Base-by-base conservation (phyloP, 2,113 vertebrate genomes). In the Paratilapia polleni region DNA sequence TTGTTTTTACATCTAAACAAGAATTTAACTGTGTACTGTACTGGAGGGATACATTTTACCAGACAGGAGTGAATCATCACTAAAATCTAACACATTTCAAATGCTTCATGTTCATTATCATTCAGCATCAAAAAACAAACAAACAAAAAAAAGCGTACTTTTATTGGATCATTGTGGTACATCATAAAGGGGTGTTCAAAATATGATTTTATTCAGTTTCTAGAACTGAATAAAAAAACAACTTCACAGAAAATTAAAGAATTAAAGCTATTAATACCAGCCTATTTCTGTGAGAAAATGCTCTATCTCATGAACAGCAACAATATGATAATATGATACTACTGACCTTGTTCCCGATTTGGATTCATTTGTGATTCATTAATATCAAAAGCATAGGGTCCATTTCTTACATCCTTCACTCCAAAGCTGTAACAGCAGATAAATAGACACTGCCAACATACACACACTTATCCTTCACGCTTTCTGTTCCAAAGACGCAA, bases 321-420 rank as follows among this genome's bases (percentile, higher is more conserved):
- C 26, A 73, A 52, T 47, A 73, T 70, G 66, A 70, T 70, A 28
- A 49, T 70, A 49, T 31, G 66, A 73, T 52, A 52, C 66, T 2
- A 1, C 47, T 73, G 14, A 52, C 66, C 66, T 73, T 52, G 43
- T 52, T 24, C 43, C 43, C 31, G 24, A 73, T 73, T 73, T 70
- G 66, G 43, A 49, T 52, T 70, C 17, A 70, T 70, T 52, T 73
- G 10, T 52, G 66, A 31, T 73, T 52, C 47, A 73, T 73, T 73
- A 34, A 54, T 54, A 73, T 73, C 47, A 73, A 28, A 73, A 73
- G 47, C 68, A 73, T 73, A 73, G 68, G 68, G 47, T 73, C 12
- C 26, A 34, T 54, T 54, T 73, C 19, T 73, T 73, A 73, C 26
- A 73, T 34, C 26, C 4, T 54, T 73, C 68, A 73, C 47, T 73